Base-by-base conservation (phyloP, 1,140 invertebrate species). In the Ostrea edulis region DNA sequence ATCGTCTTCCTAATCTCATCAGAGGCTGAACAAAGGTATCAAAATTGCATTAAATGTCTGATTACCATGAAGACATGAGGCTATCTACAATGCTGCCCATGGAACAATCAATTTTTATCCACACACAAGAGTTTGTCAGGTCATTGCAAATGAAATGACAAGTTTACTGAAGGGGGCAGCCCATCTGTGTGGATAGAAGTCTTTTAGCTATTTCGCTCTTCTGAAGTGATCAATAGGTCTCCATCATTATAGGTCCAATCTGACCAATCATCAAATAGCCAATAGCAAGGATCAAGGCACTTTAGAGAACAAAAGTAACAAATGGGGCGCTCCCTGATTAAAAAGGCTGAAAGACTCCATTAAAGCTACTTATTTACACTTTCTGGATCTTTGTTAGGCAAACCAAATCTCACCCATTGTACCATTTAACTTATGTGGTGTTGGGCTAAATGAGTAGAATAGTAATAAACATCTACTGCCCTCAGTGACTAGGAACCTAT, bases 11-110 rank as follows among this genome's bases (percentile, higher is more conserved):
- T 35, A 77, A 77, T 77, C 68, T 77, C 8, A 35, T 35, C 68
- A 35, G 68, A 77, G 68, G 68, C 68, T 77, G 68, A 25, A 25
- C 68, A 77, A 77, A 77, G 68, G 68, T 77, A 77, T 29, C 68
- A 77, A 77, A 62, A 77, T 29, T 22, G 14, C 68, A 77, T 22
- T 77, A 77, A 77, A 77, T 35, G 68, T 77, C 68, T 77, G 25
- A 77, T 77, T 77, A 77, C 35, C 68, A 77, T 77, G 25, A 77
- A 77, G 25, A 77, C 68, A 77, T 35, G 14, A 77, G 68, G 68
- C 12, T 77, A 35, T 77, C 29, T 22, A 4, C 11, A 22, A 77
- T 22, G 14, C 35, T 77, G 25, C 9, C 29, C 68, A 25, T 35
- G 29, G 68, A 77, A 14, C 29, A 12, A 77, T 29, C 29, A 22